These are phyloP conservation scores for Lonchura striata DNA, from an alignment of 2,113 vertebrate genomes.

Conservation along the genomic window DNA sequence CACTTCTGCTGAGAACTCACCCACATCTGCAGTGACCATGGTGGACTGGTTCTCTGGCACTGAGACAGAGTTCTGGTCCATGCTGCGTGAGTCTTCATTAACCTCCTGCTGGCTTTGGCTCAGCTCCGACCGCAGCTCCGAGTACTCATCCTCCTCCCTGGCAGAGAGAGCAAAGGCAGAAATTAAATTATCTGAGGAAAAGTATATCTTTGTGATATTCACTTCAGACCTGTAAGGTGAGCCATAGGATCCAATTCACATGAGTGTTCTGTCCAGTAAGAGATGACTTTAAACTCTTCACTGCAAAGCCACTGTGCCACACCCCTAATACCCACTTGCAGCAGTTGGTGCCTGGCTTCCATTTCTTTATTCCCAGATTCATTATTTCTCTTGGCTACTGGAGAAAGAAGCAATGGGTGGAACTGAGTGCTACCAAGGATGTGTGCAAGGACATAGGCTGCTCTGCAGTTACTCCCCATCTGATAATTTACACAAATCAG, in stretches of 20 bases:
- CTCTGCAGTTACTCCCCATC: neutral
- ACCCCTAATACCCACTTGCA: neutral
- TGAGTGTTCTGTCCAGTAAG: neutral
- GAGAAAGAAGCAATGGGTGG: neutral
- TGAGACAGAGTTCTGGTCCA: slow-evolving; percentile 85
- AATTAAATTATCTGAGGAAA: neutral
- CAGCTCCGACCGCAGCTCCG: slow-evolving; percentile 83
- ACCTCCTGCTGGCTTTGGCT: slow-evolving; percentile 85
- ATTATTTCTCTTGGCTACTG: neutral
- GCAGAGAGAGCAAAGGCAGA: neutral
- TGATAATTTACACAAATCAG: neutral
- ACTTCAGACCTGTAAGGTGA: neutral
- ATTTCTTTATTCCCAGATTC: neutral
- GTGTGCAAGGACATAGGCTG: neutral
- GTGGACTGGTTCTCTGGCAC: slow-evolving; percentile 86
- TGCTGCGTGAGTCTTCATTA: slow-evolving; percentile 80
- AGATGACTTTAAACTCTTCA: neutral
- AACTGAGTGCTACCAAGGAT: neutral
- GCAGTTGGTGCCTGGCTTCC: neutral
- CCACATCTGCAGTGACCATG: slow-evolving; percentile 83
- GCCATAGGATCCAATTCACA: neutral
- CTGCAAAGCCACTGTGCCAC: neutral
- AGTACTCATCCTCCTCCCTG: slow-evolving; percentile 89
- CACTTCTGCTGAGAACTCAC: slow-evolving; percentile 62
- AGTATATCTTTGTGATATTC: accelerated